Percentiles rank a stretch among this genome's conserved stretches.
Conservation (phyloP, 2,888 invertebrate species). For the Cabera pusaria region DNA sequence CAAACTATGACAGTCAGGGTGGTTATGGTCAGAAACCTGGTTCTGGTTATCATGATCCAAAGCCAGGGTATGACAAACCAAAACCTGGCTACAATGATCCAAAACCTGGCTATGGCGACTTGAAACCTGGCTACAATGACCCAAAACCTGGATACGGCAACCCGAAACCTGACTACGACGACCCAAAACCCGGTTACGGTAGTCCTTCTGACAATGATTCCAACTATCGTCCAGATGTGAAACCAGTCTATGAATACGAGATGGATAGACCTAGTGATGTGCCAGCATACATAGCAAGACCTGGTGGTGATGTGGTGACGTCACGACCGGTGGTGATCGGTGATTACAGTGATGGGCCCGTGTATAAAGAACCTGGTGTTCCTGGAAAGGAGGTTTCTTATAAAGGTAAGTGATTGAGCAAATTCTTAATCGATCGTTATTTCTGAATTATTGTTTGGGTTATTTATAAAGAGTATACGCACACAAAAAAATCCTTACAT, state of each 20-base stretch:
- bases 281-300: constrained; percentile 59
- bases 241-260: constrained; percentile 70
- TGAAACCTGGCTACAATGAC: constrained; percentile 8
- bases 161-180: constrained; percentile 6
- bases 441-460: too few relatives aligned
- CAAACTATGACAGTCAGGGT: constrained; percentile 3
- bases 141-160: constrained; percentile 10
- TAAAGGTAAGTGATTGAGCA: constrained; percentile 53
- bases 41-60: constrained; percentile 9
- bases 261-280: constrained; percentile 54
- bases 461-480: too few relatives aligned
- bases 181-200: constrained; percentile 13
- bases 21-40: constrained; percentile 15
- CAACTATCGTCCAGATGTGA: constrained; percentile 42
- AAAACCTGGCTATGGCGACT: constrained; percentile 17
- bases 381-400: constrained; percentile 38
- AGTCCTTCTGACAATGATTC: constrained; percentile 11
- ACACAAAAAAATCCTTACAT: too few relatives aligned
- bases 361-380: constrained; percentile 46
- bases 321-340: constrained; percentile 63
- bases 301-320: constrained; percentile 61
- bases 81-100: constrained; percentile 9
- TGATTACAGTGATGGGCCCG: constrained; percentile 49
- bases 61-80: constrained; percentile 13
- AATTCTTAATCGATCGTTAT: too few relatives aligned